Conservation (phyloP, 2,888 invertebrate species). For the Mystacides longicornis region DNA sequence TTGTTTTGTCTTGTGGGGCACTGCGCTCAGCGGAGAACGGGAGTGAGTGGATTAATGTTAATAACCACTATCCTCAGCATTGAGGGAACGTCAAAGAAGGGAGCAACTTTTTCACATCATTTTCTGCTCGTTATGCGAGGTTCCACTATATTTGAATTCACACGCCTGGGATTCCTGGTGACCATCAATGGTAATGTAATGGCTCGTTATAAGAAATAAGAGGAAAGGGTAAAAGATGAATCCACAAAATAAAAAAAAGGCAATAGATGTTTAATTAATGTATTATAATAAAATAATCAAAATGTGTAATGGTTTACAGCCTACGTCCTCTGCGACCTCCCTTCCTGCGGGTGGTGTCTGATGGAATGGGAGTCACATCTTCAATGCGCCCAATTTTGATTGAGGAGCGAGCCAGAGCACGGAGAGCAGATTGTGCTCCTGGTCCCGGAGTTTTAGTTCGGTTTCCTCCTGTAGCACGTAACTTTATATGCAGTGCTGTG, state of each 20-base stretch:
- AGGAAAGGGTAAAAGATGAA: background rate
- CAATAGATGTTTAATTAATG: constrained; percentile 15
- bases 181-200: no score
- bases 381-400: constrained; percentile 99
- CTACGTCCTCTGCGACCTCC: constrained; percentile 99
- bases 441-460: constrained; percentile 98
- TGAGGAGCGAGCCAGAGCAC: constrained; percentile 95
- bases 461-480: constrained; percentile 97
- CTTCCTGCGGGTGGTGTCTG: constrained; percentile 98
- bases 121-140: no score
- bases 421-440: constrained; percentile 94
- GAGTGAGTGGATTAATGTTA: no score
- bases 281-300: constrained; percentile 21
- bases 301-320: constrained; percentile 60
- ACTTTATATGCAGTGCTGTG: constrained; percentile 95
- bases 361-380: constrained; percentile 99
- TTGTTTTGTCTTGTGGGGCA: no score
- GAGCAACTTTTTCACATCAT: no score
- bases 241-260: background rate
- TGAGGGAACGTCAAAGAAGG: no score
- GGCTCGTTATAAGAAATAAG: no score
- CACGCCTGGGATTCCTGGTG: no score
- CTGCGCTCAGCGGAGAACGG: no score
- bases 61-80: no score
- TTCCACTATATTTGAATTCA: no score